Conservation (phyloP, 2,797 vertebrate genomes). For the Pogonophryne albipinna region DNA sequence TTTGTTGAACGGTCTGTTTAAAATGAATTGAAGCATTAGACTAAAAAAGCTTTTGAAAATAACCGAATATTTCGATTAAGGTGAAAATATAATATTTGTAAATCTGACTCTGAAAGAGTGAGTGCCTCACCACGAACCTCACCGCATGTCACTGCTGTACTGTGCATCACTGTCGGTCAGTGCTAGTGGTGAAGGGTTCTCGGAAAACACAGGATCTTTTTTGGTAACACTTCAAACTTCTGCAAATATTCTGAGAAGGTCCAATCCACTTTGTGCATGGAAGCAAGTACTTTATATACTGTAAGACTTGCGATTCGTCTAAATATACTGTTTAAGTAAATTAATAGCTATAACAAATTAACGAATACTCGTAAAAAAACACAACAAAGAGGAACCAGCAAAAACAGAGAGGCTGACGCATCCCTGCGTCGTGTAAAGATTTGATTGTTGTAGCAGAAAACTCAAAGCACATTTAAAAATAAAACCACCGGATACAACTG, state of each 20-base stretch:
- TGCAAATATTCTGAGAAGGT: background rate
- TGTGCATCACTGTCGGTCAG: rapidly evolving
- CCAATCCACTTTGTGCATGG: background rate
- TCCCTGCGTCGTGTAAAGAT: background rate
- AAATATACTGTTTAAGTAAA: background rate
- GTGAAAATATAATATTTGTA: too few relatives aligned
- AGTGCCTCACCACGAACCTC: too few relatives aligned
- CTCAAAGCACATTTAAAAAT: background rate
- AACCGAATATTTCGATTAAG: too few relatives aligned
- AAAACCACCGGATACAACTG: rapidly evolving
- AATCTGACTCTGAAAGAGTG: too few relatives aligned
- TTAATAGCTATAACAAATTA: background rate
- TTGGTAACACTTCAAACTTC: background rate
- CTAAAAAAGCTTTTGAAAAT: too few relatives aligned
- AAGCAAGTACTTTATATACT: background rate
- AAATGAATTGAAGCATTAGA: too few relatives aligned
- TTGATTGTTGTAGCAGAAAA: background rate
- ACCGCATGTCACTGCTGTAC: too few relatives aligned
- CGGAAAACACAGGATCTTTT: background rate
- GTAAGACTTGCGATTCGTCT: background rate
- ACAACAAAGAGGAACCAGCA: background rate
- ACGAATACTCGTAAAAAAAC: background rate
- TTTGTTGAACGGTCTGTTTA: too few relatives aligned
- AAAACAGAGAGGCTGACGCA: background rate
- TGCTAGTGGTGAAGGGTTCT: rapidly evolving